Base-by-base conservation (phyloP, 2,888 invertebrate genomes). In the Alentia gelatinosa region DNA sequence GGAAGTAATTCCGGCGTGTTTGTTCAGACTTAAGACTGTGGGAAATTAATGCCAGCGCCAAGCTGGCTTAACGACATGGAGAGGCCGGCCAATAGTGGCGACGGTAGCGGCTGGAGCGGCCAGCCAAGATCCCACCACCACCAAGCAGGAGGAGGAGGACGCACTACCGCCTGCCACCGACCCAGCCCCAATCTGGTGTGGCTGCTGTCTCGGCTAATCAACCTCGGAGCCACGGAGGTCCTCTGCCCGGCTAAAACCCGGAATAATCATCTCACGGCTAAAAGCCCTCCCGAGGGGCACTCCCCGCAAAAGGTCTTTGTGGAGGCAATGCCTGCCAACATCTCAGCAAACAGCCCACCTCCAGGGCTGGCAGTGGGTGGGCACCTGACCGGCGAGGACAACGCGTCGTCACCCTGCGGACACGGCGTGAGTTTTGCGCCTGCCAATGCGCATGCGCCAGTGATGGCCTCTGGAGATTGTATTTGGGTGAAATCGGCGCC, bases 11-110 rank as follows among this genome's bases (percentile, higher is more conserved):
- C 50, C 50, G 12, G 47, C 50, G 42, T 86, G 86, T 86, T 86
- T 86, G 86, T 30, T 86, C 86, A 42, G 42, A 42, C 86, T 50
- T 86, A 86, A 86, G 86, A 86, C 86, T 86, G 86, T 86, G 86
- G 50, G 86, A 86, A 86, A 86, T 47, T 86, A 86, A 86, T 86
- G 86, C 86, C 40, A n/a, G 86, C 50, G 50, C 86, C 50, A 86
- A 86, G 86, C 86, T 86, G 86, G 47, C 86, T 86, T 86, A 86
- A 30, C 47, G 86, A 86, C 86, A 83, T 23, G n/a, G 40, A 83
- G 83, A 74, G 33, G 83, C 23, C 39, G 83, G 83, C 83, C 40
- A 74, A 74, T 74, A 15, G 74, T 15, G 30, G 30, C 74, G n/a
- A n/a, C 26, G 74, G 33, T n/a, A 33, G 33, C n/a, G 5, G 74